These are phyloP conservation scores for Buathra laborator DNA, from an alignment of 2,888 invertebrate genomes.

Conservation along the genomic window DNA sequence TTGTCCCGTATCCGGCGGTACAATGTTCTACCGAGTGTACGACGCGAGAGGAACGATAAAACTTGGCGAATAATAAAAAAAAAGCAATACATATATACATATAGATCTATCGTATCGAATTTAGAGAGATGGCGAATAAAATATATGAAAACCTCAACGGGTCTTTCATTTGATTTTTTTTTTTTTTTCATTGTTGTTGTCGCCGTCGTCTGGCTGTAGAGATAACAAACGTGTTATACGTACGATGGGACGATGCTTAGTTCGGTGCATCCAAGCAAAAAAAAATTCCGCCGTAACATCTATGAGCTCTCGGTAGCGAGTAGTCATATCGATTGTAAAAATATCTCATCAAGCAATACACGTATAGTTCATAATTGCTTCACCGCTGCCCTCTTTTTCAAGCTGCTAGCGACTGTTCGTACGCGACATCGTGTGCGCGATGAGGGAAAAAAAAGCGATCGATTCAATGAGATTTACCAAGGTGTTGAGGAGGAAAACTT, in stretches of 20 bases:
- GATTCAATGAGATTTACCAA: not conserved
- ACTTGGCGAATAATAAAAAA: slow-evolving; percentile 31
- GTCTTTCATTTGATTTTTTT: no score
- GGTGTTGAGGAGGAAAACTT: not conserved
- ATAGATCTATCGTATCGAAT: slow-evolving; percentile 7
- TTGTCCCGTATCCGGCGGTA: slow-evolving; percentile 32
- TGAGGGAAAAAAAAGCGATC: not conserved
- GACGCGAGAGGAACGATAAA: slow-evolving; percentile 8
- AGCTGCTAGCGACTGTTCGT: not conserved
- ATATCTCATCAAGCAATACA: not conserved
- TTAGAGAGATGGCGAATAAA: slow-evolving; percentile 2
- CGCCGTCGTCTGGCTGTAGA: no score
- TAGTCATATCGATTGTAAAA: not conserved
- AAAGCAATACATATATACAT: not conserved
- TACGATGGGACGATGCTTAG: not conserved
- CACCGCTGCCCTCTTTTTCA: not conserved
- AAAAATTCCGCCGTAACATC: not conserved
- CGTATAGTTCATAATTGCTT: not conserved
- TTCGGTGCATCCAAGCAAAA: not conserved
- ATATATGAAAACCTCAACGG: not conserved
- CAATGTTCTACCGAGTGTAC: slow-evolving; percentile 21
- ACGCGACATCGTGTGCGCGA: not conserved
- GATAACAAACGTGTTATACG: not conserved
- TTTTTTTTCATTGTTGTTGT: no score
- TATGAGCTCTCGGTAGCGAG: not conserved